Conservation (phyloP, 92 coral and sea anemone genomes). For the Porites cylindrica region DNA sequence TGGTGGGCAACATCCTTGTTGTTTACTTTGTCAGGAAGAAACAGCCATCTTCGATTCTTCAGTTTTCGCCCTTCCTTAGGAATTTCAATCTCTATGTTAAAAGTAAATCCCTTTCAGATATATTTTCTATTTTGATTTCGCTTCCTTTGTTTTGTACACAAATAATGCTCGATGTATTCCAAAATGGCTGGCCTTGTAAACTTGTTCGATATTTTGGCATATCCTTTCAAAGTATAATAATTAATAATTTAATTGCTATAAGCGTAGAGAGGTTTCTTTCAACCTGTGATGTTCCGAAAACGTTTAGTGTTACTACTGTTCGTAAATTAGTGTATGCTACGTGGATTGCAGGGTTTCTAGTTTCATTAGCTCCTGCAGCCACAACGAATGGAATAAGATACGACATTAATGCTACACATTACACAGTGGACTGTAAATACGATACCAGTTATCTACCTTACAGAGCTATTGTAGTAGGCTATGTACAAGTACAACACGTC, state of each 20-base stretch:
- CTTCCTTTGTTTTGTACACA: conserved; percentile 4
- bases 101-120: conserved; percentile 21
- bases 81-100: not conserved
- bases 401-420: not conserved
- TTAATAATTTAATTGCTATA: conserved; percentile 3
- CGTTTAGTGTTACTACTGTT: too few species aligned
- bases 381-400: not conserved
- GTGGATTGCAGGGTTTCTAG: not conserved
- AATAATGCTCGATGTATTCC: not conserved
- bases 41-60: not conserved
- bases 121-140: not conserved
- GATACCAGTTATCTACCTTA: too few species aligned
- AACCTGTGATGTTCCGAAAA: too few species aligned
- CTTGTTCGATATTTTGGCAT: conserved; percentile 3
- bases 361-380: not conserved
- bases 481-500: not conserved
- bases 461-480: not conserved
- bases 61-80: not conserved
- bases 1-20: not conserved
- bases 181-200: too few species aligned
- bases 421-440: not conserved
- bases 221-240: not conserved
- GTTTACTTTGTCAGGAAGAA: conserved; percentile 4
- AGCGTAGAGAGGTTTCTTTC: not conserved
- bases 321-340: not conserved